Base-by-base conservation (phyloP, 2,888 invertebrate genomes). In the Ryuthela nishihirai region DNA sequence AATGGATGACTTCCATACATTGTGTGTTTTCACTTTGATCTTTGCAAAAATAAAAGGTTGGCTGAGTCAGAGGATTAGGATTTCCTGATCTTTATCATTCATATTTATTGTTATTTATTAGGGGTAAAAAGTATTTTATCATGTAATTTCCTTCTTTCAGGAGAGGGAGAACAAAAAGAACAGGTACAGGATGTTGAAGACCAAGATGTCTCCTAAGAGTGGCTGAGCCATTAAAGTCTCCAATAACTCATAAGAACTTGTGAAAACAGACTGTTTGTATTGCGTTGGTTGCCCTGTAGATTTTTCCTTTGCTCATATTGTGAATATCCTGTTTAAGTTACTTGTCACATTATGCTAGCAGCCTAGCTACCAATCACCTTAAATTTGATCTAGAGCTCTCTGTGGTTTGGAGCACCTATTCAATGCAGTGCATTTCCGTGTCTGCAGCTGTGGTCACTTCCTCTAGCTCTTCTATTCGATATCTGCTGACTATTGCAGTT, bases 171-270 rank as follows among this genome's bases (percentile, higher is more conserved):
- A 79, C 87, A 86, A 73, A 90, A 89, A 79, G 89, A 88, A 78
- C 85, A 85, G 77, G 82, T 89, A 76, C 89, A 90, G 78, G 92
- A 92, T 78, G 88, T 85, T 74, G 92, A 92, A 77, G 90, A 91
- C 78, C 91, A 91, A 80, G 92, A 92, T 80, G 90, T 90, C 79
- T 91, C 90, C 86, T 91, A 91, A 91, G 44, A 52, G 23, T 41
- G 39, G 36, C 49, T 56, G 45, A 54, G 34, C 42, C 45, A 35
- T 50, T 43, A 54, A 50, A 12, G 48, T 56, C 56, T 56, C 56
- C 56, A 56, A 56, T 50, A 56, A 46, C 41, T 56, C 45, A n/a
- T n/a, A 49, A 56, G 45, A 56, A 56, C 34, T 41, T 56, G 50
- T 50, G 50, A 50, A 35, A 50, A 56, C 34, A 59, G 53, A 53